phyloP scores from a whole-genome alignment of 2,888 invertebrate genomes.

The Biston betularia region DNA sequence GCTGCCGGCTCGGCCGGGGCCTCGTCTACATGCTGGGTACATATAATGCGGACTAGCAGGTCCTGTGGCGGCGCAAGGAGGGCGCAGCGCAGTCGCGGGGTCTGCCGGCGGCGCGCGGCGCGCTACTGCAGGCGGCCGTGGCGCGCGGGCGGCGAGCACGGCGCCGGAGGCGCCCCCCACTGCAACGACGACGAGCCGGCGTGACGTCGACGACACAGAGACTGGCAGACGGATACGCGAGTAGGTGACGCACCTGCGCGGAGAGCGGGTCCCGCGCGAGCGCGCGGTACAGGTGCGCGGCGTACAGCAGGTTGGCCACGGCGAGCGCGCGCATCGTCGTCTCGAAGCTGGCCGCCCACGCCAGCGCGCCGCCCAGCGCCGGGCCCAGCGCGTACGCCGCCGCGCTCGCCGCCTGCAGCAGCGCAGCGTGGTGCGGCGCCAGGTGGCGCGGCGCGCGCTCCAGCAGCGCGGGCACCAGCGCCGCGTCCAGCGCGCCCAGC shows the following conservation, averaged over 20 bases:
- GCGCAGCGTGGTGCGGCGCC: conserved; percentile 70
- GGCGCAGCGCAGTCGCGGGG: too few species aligned
- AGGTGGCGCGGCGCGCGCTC: conserved; percentile 66
- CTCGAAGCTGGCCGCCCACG: conserved; percentile 68
- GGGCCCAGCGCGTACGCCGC: conserved; percentile 70
- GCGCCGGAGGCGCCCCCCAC: conserved; percentile 65
- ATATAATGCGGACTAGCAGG: too few species aligned
- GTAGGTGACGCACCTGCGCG: conserved; percentile 57
- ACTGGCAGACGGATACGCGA: background rate
- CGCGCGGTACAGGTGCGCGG: conserved; percentile 62
- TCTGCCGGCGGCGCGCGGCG: background rate
- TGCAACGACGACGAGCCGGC: conserved; percentile 38
- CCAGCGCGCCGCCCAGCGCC: conserved; percentile 59
- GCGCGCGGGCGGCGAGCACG: conserved; percentile 1
- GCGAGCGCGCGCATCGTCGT: conserved; percentile 67
- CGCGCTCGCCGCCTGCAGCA: conserved; percentile 75
- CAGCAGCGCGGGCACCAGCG: conserved; percentile 61
- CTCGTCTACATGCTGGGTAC: too few species aligned
- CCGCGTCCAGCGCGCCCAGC: conserved; percentile 58
- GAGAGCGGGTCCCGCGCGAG: conserved; percentile 65
- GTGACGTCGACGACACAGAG: background rate
- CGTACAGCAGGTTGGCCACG: conserved; percentile 73
- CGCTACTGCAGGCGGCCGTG: conserved; percentile 16
- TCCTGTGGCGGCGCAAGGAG: too few species aligned
- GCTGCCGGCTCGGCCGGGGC: too few species aligned